These are phyloP conservation scores for Poeciliopsis turneri DNA, from an alignment of 2,797 vertebrate genomes.

Conservation along the genomic window DNA sequence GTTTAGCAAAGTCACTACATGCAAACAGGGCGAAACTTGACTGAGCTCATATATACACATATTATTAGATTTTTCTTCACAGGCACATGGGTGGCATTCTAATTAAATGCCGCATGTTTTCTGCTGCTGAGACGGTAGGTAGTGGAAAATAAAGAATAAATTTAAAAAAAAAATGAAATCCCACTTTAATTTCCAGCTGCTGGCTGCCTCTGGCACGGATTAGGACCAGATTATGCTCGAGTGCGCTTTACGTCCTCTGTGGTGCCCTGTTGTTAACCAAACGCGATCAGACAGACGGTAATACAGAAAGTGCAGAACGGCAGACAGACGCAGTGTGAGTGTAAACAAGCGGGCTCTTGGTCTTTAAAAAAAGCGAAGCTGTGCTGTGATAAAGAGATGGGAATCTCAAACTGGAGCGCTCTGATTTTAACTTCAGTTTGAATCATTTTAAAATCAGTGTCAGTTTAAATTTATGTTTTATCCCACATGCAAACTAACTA, in stretches of 20 bases:
- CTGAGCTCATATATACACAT: constrained; percentile 18
- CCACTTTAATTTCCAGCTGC: constrained; percentile 64
- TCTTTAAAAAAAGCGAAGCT: constrained; percentile 25
- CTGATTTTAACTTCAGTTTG: not conserved
- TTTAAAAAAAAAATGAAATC: constrained; percentile 45
- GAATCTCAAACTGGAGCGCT: not conserved
- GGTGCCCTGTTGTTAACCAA: constrained; percentile 32
- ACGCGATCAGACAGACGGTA: constrained; percentile 43
- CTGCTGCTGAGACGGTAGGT: constrained; percentile 18
- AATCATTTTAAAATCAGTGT: not conserved
- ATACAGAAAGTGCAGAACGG: constrained; percentile 25
- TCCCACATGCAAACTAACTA: not conserved
- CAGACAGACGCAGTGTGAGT: constrained; percentile 9
- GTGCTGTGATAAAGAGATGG: constrained; percentile 8
- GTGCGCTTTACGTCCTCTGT: constrained; percentile 41
- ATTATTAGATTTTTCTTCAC: constrained; percentile 16
- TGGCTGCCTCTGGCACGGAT: constrained; percentile 64
- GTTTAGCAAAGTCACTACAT: constrained; percentile 10
- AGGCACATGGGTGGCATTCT: constrained; percentile 6
- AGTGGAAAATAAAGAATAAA: constrained; percentile 33
- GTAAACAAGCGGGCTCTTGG: constrained; percentile 11
- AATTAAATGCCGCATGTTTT: constrained; percentile 36
- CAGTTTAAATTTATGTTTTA: not conserved
- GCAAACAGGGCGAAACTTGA: constrained; percentile 6
- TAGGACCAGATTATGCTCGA: constrained; percentile 61